These are phyloP conservation scores for Sarcophaga rosellei DNA, from an alignment of 2,888 invertebrate species.

Conservation along the genomic window DNA sequence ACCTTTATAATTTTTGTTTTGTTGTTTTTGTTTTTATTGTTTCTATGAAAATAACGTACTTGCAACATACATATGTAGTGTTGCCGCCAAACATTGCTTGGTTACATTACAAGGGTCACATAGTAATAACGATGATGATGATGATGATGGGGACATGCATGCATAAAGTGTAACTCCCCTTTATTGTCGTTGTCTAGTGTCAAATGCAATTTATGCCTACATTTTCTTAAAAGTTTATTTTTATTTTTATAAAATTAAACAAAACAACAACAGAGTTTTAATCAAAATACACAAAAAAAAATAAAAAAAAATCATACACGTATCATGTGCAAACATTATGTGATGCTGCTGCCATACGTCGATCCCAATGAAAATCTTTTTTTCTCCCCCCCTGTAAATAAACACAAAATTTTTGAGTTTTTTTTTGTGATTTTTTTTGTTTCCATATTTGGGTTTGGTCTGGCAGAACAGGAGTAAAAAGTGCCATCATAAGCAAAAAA, in stretches of 20 bases:
- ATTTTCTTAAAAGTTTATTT: constrained; percentile 31
- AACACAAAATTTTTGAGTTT: constrained; percentile 27
- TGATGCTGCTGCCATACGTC: constrained; percentile 17
- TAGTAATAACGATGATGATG: constrained; percentile 16
- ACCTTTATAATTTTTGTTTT: background rate
- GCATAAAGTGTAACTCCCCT: constrained; percentile 38
- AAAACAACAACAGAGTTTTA: background rate
- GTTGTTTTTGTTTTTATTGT: background rate
- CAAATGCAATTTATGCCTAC: constrained; percentile 55
- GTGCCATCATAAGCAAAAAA: background rate
- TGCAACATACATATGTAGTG: background rate
- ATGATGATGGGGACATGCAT: constrained; percentile 30
- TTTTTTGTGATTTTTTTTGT: constrained; percentile 17
- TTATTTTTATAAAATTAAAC: constrained; percentile 22
- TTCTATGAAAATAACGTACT: background rate
- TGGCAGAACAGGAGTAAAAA: background rate
- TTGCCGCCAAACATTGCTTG: background rate
- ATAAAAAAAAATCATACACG: background rate
- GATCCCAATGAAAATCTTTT: background rate
- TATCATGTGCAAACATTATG: constrained; percentile 6
- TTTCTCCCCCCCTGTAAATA: background rate
- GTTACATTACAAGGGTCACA: constrained; percentile 52
- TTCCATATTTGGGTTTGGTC: background rate
- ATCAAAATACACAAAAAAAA: constrained; percentile 13
- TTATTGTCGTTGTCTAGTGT: constrained; percentile 44